These are phyloP conservation scores for Kudoa iwatai DNA, from an alignment of 30 jellyfish, hydroid and myxozoan species.

Conservation along the genomic window DNA sequence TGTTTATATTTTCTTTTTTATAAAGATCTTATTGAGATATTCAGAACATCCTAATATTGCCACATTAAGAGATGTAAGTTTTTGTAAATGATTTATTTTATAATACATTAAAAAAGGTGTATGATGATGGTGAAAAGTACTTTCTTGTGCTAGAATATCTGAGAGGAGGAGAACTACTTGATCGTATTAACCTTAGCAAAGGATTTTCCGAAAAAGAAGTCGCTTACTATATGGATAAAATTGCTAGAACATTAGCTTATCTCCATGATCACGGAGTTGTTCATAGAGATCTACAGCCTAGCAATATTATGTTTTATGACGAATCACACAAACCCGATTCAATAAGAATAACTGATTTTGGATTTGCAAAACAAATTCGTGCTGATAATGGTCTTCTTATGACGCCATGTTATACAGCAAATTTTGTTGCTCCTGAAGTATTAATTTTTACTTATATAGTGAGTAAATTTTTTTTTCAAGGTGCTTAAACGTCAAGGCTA, in stretches of 20 bases:
- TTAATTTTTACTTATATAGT: too few species aligned
- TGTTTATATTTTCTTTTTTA: not conserved
- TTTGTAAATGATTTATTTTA: not conserved
- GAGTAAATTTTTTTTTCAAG: slow-evolving; percentile 3
- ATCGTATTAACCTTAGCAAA: slow-evolving; percentile 28
- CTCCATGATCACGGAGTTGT: slow-evolving; percentile 91
- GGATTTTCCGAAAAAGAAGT: slow-evolving; percentile 55
- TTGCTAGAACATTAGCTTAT: slow-evolving; percentile 31
- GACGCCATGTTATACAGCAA: slow-evolving; percentile 97
- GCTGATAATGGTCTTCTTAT: slow-evolving; percentile 85
- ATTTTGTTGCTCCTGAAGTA: slow-evolving; percentile 91
- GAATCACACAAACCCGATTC: slow-evolving; percentile 50
- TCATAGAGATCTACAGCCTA: slow-evolving; percentile 75
- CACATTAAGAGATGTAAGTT: slow-evolving; percentile 50
- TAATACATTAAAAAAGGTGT: slow-evolving; percentile 12
- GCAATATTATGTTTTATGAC: slow-evolving; percentile 35
- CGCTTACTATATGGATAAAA: slow-evolving; percentile 22
- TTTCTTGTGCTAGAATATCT: slow-evolving; percentile 45
- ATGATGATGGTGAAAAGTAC: slow-evolving; percentile 13
- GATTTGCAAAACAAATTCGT: slow-evolving; percentile 93
- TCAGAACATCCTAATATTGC: slow-evolving; percentile 64
- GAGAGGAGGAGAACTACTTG: slow-evolving; percentile 82
- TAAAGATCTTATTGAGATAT: slow-evolving; percentile 48
- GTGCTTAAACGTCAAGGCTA: slow-evolving; percentile 74
- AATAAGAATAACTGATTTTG: slow-evolving; percentile 53